Evolutionary conservation across 2,888 invertebrate species (phyloP), one percentile per base, ranked within the genome.

Genomic region (Sepioteuthis lessoniana): DNA sequence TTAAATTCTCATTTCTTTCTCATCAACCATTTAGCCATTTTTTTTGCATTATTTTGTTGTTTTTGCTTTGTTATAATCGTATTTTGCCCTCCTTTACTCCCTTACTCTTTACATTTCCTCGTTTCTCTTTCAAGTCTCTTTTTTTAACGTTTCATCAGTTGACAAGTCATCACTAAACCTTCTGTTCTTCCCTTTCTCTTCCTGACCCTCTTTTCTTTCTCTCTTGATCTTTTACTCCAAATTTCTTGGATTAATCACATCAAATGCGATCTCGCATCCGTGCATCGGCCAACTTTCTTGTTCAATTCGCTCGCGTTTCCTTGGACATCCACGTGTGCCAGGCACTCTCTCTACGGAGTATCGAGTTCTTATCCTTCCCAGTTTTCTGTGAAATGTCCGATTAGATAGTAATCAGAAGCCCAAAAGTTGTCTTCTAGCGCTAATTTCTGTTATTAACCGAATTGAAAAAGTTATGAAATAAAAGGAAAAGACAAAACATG

Each of bases 331-430:
- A 76, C 76, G 76, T 76, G 76, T 76, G 76, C 35, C 76, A 13
- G n/a, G 76, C 76, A n/a, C 76, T 76, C 76, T 16, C 21, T 76
- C 76, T 76, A 76, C 76, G n/a, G 35, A 76, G 76, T 76, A 35
- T 76, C 76, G 76, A 76, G 76, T 76, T 76, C 76, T 76, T 76
- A n/a, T 16, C n/a, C n/a, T 76, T 76, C n/a, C 76, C 16, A n/a
- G n/a, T 1, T 35, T 76, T n/a, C 76, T 76, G 76, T 16, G n/a
- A 76, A 76, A n/a, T 76, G 76, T 76, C 76, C 76, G 76, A 76
- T 76, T 16, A 76, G 76, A 76, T n/a, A n/a, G 76, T 76, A 76
- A 76, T n/a, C n/a, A 76, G 76, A 76, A 76, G 76, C 76, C n/a
- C 3, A 35, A 76, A 76, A 76, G 76, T 35, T 76, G 76, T n/a